Percentiles rank a stretch among this genome's conserved stretches.
These are phyloP conservation scores for Hyposmocoma kahamanoa DNA, from an alignment of 1,140 invertebrate species.

Conservation along the genomic window DNA sequence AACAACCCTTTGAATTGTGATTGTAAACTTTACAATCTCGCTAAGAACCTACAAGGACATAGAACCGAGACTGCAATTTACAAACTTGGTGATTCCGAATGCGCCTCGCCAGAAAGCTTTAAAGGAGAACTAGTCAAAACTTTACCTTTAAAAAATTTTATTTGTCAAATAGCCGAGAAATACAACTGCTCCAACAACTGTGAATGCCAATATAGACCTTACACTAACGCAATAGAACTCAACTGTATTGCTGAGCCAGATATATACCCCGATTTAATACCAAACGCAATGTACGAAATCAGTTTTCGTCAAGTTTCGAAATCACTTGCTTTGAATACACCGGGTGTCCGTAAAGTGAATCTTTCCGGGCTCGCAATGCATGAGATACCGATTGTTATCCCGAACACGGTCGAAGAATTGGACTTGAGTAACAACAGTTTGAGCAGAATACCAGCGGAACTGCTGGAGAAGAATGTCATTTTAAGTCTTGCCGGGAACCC, in stretches of 20 bases:
- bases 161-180: not conserved
- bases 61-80: not conserved
- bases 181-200: constrained; percentile 2
- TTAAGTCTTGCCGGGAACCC: constrained; percentile 24
- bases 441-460: constrained; percentile 10
- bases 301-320: not conserved
- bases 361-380: constrained; percentile 1
- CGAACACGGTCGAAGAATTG: constrained; percentile 8
- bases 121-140: not conserved
- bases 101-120: constrained; percentile 10
- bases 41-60: constrained; percentile 23
- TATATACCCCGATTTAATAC: not conserved
- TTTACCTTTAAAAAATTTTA: not conserved
- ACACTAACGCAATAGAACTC: not conserved
- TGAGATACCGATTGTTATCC: not conserved
- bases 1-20: constrained; percentile 81
- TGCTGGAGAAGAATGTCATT: constrained; percentile 14
- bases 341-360: not conserved
- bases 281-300: no score
- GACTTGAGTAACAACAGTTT: constrained; percentile 30
- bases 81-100: constrained; percentile 9
- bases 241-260: not conserved
- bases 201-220: constrained; percentile 3
- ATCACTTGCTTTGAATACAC: not conserved
- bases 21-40: constrained; percentile 74